Evolutionary conservation across 2,113 vertebrate genomes (phyloP).

Genomic region (Plecotus auritus): DNA sequence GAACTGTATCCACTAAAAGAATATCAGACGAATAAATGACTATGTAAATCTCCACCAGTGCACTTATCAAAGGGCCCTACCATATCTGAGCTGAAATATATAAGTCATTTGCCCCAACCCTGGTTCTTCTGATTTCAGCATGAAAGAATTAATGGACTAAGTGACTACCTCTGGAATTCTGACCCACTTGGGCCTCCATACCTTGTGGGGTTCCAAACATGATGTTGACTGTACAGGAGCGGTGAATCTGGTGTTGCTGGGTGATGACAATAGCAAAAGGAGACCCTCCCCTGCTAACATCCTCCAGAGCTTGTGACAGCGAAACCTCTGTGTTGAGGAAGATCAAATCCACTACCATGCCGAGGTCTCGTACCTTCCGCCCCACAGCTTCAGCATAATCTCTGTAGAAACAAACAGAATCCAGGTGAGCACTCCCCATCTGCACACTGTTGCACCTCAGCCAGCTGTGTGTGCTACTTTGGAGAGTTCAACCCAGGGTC

Average conservation of each 20-base stretch:
- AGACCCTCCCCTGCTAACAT: conserved; percentile 94
- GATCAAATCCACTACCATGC: conserved; percentile 99
- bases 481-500: background rate
- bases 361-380: conserved; percentile 94
- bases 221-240: conserved; percentile 98
- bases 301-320: conserved; percentile 94
- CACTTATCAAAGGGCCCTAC: background rate
- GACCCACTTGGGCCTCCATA: conserved; percentile 68
- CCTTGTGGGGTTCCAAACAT: conserved; percentile 98
- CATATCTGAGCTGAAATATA: background rate
- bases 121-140: background rate
- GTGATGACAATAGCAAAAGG: conserved; percentile 98
- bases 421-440: background rate
- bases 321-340: conserved; percentile 99
- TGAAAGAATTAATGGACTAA: background rate
- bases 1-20: background rate
- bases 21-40: background rate
- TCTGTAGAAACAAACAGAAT: conserved; percentile 78
- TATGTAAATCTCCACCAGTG: background rate
- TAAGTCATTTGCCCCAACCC: background rate
- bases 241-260: conserved; percentile 97
- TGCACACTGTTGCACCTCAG: background rate
- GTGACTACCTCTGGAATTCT: background rate
- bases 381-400: conserved; percentile 98
- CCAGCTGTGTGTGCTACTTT: background rate